Base-by-base conservation (phyloP, 2,113 vertebrate genomes). In the Chrysochloris asiatica region DNA sequence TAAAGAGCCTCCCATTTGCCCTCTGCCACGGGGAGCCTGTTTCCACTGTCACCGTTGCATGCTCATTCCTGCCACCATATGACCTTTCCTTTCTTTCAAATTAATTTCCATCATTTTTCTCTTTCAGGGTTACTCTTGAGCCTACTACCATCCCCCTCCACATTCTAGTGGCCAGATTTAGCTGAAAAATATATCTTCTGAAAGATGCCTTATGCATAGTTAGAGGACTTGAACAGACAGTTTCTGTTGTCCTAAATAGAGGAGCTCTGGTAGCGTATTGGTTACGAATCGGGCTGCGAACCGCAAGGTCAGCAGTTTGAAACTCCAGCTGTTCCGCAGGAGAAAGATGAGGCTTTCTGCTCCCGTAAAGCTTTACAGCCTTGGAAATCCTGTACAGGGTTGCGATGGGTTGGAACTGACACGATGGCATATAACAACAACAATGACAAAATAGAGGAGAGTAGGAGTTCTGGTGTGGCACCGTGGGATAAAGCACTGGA, bases 81-180 rank as follows among this genome's bases (percentile, higher is more conserved):
- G 54, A 63, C 19, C 38, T 50, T 45, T 36, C 59, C 9, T 67
- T 78, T 48, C 54, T 87, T 78, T 24, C 43, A 30, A 6, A 79
- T 11, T 28, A 11, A 69, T 47, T 48, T 1, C 24, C 9, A 4
- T 38, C 7, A 4, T 24, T 73, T 0, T 63, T 76, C 9, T 43
- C 14, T 50, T 75, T 22, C 22, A 19, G 38, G 12, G 9, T 52
- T 71, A 41, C 67, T 72, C 13, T 82, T 33, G 6, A 90, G 24
- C 8, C 28, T 48, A 14, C 2, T 30, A 21, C 65, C 50, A 3
- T 43, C 1, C 1, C 22, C 3, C 12, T 38, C 28, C 1, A 3
- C 26, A 45, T 33, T 83, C 59, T 24, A 24, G 38, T 56, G n/a
- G 4, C 8, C 43, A n/a, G 56, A 88, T 56, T 14, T 75, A 47